A percentile compares a stretch with the other conserved stretches of the same genome.
Evolutionary conservation across 2,113 vertebrate genomes (phyloP).

Genomic region (Sinosuthora webbiana): DNA sequence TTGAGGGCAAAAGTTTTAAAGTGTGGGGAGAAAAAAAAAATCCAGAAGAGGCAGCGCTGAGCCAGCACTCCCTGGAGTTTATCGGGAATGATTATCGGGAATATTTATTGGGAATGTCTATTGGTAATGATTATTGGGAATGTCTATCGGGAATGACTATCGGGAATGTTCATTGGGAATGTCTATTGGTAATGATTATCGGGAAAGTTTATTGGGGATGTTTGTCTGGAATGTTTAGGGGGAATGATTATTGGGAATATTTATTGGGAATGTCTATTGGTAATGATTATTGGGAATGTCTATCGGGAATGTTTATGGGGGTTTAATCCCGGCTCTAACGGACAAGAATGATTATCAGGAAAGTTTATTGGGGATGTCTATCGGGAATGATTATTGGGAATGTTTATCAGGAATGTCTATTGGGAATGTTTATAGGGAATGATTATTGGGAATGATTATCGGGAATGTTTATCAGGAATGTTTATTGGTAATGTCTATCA

Average conservation of each 20-base stretch:
- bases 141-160: not conserved
- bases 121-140: not conserved
- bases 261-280: no score
- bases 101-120: not conserved
- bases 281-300: fast-evolving
- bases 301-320: no score
- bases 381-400: not conserved
- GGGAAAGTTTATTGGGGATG: no score
- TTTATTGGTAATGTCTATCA: not conserved
- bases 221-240: no score
- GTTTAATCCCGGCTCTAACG: no score
- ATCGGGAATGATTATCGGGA: not conserved
- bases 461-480: not conserved
- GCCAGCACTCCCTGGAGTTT: not conserved
- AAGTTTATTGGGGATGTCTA: fast-evolving
- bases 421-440: not conserved
- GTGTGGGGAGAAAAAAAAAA: no score
- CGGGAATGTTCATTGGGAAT: no score
- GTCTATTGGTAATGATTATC: not conserved
- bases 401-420: not conserved
- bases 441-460: fast-evolving
- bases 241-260: fast-evolving
- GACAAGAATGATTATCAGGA: not conserved
- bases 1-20: not conserved
- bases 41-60: not conserved